phyloP scores from a whole-genome alignment of 1,140 invertebrate species.

The Panagrolaimus sp. region DNA sequence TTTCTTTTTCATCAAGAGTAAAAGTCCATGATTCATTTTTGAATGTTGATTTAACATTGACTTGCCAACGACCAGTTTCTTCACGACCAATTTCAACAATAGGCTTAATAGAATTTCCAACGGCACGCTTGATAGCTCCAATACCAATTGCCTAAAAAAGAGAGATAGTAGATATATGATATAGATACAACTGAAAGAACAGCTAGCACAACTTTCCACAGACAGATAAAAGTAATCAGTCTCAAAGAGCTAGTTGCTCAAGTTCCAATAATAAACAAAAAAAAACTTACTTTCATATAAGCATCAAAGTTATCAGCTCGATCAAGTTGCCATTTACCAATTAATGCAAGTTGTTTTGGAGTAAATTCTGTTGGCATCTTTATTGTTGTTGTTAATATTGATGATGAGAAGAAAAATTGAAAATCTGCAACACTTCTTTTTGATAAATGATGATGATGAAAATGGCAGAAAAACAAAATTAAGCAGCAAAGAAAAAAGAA shows the following conservation, averaged over 20 bases:
- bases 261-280: background rate
- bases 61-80: background rate
- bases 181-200: too few species aligned
- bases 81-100: background rate
- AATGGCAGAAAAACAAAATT: too few species aligned
- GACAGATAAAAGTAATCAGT: too few species aligned
- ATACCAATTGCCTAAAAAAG: background rate
- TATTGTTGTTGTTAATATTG: too few species aligned
- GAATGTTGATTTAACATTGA: conserved; percentile 5
- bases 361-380: background rate
- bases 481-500: too few species aligned
- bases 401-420: too few species aligned
- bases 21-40: background rate
- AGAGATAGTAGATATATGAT: background rate
- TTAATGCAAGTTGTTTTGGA: background rate
- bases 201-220: too few species aligned
- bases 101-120: background rate
- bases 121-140: background rate
- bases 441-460: too few species aligned
- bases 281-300: background rate
- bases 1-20: background rate
- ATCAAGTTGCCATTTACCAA: background rate
- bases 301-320: conserved; percentile 9
- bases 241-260: background rate
- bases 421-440: too few species aligned